Evolutionary conservation across 2,113 vertebrate genomes (phyloP), one percentile per base, ranked within the genome.

Genomic region (Petromus typicus): DNA sequence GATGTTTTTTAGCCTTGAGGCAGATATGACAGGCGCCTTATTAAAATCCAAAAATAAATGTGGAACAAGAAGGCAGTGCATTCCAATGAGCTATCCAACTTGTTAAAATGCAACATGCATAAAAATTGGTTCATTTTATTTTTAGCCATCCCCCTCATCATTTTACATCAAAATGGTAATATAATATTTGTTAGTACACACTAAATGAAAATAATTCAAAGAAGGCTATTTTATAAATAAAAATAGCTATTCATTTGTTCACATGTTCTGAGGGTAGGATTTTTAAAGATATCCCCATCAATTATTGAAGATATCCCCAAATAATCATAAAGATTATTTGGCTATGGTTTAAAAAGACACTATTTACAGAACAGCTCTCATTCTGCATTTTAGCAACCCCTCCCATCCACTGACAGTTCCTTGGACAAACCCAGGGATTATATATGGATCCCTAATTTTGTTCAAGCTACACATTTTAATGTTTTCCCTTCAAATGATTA

Each of bases 21-120:
- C 98, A 98, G 98, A 98, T 98, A 99, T 99, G 98, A 98, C 98
- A 99, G 99, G 98, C 91, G 84, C 98, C 99, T 99, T 99, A 99
- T 99, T 99, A 99, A 98, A 99, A 98, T 98, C 98, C 98, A 98
- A 98, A 98, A 99, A 98, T 98, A 99, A 98, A 98, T 97, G 98
- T 98, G 98, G 98, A 98, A 98, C 97, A 98, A 98, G 98, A 98
- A 98, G 97, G 82, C 91, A 98, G 97, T 95, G 98, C 98, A 98
- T 99, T 98, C 98, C 98, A 98, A 98, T 98, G 98, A 99, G 98
- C 98, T 97, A 98, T 97, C 91, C 97, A 97, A 98, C 98, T 98
- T 98, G 98, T 99, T 98, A 98, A 98, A 98, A 99, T 98, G 98
- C 98, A 98, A 98, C 98, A 98, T 91, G 98, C 98, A 98, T 98